Conservation (phyloP, 2,888 invertebrate species). For the Cosmorhoe ocellata region DNA sequence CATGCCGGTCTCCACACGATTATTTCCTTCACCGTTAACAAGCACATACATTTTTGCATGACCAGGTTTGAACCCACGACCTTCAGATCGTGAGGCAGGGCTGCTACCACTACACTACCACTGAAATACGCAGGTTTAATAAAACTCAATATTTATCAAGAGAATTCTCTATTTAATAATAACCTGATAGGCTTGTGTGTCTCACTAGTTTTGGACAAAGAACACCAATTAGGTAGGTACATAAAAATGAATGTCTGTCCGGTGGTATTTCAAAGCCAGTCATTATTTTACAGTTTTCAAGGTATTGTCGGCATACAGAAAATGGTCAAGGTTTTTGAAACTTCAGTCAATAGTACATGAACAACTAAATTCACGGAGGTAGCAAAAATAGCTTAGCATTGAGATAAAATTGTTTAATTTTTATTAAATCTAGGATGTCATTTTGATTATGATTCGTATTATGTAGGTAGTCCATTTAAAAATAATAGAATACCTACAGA, state of each 20-base stretch:
- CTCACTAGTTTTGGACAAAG: constrained; percentile 64
- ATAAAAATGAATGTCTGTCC: constrained; percentile 19
- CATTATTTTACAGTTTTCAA: constrained; percentile 2
- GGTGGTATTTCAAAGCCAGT: neutral
- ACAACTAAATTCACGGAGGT: neutral
- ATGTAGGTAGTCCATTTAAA: neutral
- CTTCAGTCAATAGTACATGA: neutral
- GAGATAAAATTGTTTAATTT: neutral
- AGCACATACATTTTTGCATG: too few species aligned
- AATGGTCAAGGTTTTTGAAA: neutral
- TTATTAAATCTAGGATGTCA: too few species aligned
- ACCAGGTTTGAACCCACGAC: too few species aligned
- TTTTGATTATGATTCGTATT: too few species aligned
- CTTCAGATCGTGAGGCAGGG: too few species aligned
- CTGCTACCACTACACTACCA: too few species aligned
- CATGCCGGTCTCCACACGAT: too few species aligned
- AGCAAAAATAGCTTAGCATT: constrained; percentile 3
- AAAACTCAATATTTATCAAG: constrained; percentile 55
- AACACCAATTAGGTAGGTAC: constrained; percentile 55
- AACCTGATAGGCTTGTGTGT: constrained; percentile 72
- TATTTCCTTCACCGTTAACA: too few species aligned
- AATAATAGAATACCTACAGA: too few species aligned
- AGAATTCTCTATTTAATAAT: constrained; percentile 70
- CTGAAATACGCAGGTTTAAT: constrained; percentile 31
- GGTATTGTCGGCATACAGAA: too few species aligned